These are phyloP conservation scores for Hydrozoanthus gracilis DNA, from an alignment of 92 coral and sea anemone species.

Conservation along the genomic window DNA sequence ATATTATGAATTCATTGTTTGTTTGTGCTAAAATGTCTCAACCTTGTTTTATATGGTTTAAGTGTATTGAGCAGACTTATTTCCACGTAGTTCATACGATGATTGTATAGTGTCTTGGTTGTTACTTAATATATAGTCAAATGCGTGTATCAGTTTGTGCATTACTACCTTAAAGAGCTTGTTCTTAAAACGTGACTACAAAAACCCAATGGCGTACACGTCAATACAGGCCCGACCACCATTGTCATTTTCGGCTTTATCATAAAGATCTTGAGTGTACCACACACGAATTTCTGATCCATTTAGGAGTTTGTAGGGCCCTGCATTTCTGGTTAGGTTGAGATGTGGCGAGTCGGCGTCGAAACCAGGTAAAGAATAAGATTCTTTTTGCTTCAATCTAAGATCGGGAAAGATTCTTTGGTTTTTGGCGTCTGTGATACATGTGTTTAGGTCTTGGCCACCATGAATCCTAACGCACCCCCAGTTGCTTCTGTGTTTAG, in stretches of 20 bases:
- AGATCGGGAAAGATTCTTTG: background rate
- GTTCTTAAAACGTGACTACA: background rate
- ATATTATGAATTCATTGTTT: no score
- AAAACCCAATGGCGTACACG: background rate
- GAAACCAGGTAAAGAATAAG: background rate
- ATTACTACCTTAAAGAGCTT: no score
- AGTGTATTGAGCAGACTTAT: no score
- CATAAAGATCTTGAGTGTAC: conserved; percentile 2
- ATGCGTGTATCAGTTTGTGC: no score
- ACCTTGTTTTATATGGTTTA: no score
- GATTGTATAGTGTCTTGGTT: no score
- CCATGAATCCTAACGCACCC: background rate
- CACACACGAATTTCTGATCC: conserved; percentile 28
- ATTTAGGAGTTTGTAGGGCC: background rate
- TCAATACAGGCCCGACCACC: background rate
- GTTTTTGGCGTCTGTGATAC: background rate
- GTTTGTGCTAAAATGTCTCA: no score
- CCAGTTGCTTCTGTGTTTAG: background rate
- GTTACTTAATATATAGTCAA: no score
- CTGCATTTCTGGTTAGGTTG: background rate
- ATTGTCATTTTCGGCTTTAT: background rate
- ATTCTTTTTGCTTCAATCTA: no score
- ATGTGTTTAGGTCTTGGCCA: background rate
- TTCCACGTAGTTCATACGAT: no score
- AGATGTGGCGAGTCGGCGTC: conserved; percentile 20